These are phyloP conservation scores for Sciurus niger DNA, from an alignment of 2,113 vertebrate genomes.

Conservation along the genomic window DNA sequence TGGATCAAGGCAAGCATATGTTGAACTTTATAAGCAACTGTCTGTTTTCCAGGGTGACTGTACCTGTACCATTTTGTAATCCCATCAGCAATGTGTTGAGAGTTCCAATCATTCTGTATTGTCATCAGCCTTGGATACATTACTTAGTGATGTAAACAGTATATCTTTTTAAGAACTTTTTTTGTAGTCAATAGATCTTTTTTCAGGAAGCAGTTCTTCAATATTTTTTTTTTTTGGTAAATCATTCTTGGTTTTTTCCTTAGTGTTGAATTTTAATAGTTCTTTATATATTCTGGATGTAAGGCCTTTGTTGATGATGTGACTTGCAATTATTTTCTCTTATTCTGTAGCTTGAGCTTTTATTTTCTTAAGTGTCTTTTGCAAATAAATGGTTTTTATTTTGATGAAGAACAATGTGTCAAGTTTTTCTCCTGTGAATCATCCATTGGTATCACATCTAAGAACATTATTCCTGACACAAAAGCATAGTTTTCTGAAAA, in stretches of 20 bases:
- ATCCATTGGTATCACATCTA: not conserved
- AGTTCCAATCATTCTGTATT: not conserved
- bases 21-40: not conserved
- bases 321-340: constrained; percentile 25
- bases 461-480: not conserved
- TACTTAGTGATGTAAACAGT: not conserved
- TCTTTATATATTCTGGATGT: not conserved
- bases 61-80: not conserved
- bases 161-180: not conserved
- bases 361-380: constrained; percentile 7
- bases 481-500: not conserved
- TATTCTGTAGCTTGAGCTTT: not conserved
- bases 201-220: not conserved
- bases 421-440: not conserved
- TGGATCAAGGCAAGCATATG: not conserved
- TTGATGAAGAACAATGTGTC: not conserved
- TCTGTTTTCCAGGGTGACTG: not conserved
- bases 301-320: not conserved
- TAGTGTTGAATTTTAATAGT: not conserved
- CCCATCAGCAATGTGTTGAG: too few relatives aligned
- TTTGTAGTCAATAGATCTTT: not conserved
- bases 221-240: not conserved
- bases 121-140: not conserved
- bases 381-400: not conserved
- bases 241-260: not conserved